Evolutionary conservation across 2,797 vertebrate genomes (phyloP), one percentile per base, ranked within the genome.

Genomic region (Hydrocynus forskahlii): DNA sequence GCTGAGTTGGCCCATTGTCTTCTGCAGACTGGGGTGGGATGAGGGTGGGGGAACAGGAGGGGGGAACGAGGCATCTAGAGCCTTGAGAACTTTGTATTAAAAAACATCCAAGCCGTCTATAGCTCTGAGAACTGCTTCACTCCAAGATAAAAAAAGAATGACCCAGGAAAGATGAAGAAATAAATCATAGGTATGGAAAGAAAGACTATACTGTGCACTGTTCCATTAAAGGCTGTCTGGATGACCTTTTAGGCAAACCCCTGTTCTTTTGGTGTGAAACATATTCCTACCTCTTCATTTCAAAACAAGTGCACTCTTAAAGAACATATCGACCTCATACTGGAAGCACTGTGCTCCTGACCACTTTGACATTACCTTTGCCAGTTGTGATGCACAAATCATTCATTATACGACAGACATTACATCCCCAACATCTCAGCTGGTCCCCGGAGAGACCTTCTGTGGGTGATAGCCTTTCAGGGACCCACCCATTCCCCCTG

Each of bases 51-150:
- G 19, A 70, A 14, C 10, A n/a, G 63, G 69, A 60, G 43, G 25
- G 52, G 35, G 8, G 17, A 40, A n/a, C 60, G 14, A 14, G n/a
- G 69, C 60, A 73, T 72, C 78, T 69, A 48, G 40, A 35, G 35
- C n/a, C 48, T 59, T 25, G 45, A 70, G 77, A 83, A 45, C 83
- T 92, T 92, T 89, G 88, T 88, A 92, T 91, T 89, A 69, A 83
- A 88, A 87, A 84, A 85, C 83, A 76, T 83, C 81, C 85, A 38
- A 87, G 83, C 81, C 85, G 74, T 81, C 87, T 75, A 78, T 75
- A 64, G 50, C 21, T 86, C 82, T 35, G 52, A 69, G 64, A 76
- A 78, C 50, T 9, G 50, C 40, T 80, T n/a, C 7, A 14, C 3
- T 50, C 35, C n/a, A 50, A 54, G 60, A 72, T 45, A 76, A 78